phyloP scores from a whole-genome alignment of 2,113 vertebrate species.

The Copsychus sechellarum region DNA sequence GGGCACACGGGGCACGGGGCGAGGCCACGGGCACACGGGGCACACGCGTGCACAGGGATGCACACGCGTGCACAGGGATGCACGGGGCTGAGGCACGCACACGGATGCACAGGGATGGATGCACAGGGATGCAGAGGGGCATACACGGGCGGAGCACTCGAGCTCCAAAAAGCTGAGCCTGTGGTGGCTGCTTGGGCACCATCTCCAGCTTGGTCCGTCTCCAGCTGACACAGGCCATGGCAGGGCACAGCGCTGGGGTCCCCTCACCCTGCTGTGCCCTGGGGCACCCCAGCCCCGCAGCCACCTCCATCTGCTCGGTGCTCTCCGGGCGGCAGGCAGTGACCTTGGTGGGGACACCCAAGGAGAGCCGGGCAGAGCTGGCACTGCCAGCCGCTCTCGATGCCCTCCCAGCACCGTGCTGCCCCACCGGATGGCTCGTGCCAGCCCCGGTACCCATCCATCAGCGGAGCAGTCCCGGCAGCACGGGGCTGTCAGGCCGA shows the following conservation, averaged over 20 bases:
- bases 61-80: background rate
- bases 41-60: background rate
- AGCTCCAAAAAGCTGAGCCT: background rate
- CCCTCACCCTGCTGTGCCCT: accelerated
- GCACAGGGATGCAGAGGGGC: background rate
- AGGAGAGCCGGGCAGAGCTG: constrained; percentile 12
- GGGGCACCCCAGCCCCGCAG: background rate
- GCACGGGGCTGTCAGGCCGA: background rate
- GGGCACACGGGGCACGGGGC: background rate
- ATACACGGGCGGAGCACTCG: accelerated
- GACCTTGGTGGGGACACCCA: constrained; percentile 40
- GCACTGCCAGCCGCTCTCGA: accelerated
- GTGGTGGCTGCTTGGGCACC: background rate
- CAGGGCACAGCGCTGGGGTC: background rate
- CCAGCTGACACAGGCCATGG: accelerated
- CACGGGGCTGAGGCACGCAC: background rate
- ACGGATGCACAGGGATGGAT: background rate
- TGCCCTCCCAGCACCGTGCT: background rate
- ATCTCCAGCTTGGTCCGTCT: background rate
- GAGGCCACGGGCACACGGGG: accelerated
- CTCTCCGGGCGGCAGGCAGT: background rate
- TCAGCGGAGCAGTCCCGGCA: background rate
- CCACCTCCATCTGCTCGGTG: background rate
- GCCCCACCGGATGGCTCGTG: background rate
- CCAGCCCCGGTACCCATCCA: background rate